phyloP scores from a whole-genome alignment of 1,140 invertebrate genomes.

The Atopsyche davidsoni region DNA sequence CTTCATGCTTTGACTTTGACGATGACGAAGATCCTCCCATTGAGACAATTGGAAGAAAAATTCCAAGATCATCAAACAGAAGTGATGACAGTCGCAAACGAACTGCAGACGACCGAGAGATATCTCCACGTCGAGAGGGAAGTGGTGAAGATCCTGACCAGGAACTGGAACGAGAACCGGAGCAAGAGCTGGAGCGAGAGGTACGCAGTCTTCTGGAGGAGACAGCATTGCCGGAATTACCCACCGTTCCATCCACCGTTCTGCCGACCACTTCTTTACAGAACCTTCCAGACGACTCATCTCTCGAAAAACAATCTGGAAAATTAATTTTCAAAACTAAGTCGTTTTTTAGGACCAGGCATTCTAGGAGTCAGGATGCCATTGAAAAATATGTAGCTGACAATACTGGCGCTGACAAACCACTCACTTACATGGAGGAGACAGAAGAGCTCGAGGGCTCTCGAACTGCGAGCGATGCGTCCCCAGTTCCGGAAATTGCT shows the following conservation, averaged over 20 bases:
- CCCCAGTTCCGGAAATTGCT: not conserved
- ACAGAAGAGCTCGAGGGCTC: slow-evolving; percentile 5
- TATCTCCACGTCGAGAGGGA: not conserved
- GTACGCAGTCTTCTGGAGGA: slow-evolving; percentile 51
- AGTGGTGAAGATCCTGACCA: too few species aligned
- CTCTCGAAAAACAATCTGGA: slow-evolving; percentile 35
- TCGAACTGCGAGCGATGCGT: not conserved
- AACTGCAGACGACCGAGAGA: slow-evolving; percentile 1
- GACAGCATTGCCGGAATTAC: slow-evolving; percentile 50
- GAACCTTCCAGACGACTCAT: slow-evolving; percentile 39
- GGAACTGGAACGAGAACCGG: slow-evolving; percentile 44
- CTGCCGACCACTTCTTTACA: slow-evolving; percentile 43
- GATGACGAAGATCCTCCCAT: slow-evolving; percentile 49
- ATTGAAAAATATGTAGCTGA: slow-evolving; percentile 48
- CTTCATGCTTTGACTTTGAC: slow-evolving; percentile 49
- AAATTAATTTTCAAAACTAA: slow-evolving; percentile 49
- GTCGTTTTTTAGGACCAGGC: slow-evolving; percentile 50
- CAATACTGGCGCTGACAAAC: slow-evolving; percentile 24
- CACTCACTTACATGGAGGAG: slow-evolving; percentile 25
- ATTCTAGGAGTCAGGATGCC: slow-evolving; percentile 49
- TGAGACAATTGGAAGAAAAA: slow-evolving; percentile 47
- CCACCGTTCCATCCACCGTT: slow-evolving; percentile 36
- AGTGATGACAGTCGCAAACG: slow-evolving; percentile 17
- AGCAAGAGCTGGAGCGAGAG: slow-evolving; percentile 48
- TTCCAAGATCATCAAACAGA: slow-evolving; percentile 38